phyloP scores from a whole-genome alignment of 2,888 invertebrate species.

The Flexamia atlantica region DNA sequence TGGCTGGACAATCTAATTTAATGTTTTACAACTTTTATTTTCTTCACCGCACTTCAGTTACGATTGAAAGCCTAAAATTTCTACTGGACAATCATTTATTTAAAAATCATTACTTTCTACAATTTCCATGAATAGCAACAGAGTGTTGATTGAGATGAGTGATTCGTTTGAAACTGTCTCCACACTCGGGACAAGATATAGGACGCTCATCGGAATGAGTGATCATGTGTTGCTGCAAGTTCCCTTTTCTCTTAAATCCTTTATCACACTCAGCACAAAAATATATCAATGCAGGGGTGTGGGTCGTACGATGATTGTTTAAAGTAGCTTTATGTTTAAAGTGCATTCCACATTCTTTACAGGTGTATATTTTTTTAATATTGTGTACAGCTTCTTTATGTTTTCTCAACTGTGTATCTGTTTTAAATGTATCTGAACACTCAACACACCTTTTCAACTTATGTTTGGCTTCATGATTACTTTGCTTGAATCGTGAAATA shows the following conservation, averaged over 20 bases:
- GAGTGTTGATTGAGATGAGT: slow-evolving; percentile 33
- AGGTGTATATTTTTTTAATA: neutral
- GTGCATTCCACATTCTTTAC: neutral
- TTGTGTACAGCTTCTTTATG: slow-evolving; percentile 19
- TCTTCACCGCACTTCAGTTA: too few relatives aligned
- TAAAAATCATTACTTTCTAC: neutral
- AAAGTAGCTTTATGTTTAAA: neutral
- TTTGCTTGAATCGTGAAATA: neutral
- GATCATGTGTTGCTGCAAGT: slow-evolving; percentile 33
- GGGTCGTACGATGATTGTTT: neutral
- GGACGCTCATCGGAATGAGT: slow-evolving; percentile 26
- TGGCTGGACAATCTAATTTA: too few relatives aligned
- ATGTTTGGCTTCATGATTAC: neutral
- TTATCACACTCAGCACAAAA: slow-evolving; percentile 20
- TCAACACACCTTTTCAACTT: neutral
- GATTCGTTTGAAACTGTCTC: slow-evolving; percentile 5
- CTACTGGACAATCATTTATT: neutral
- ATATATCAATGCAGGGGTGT: neutral
- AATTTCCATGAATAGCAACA: neutral
- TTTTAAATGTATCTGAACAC: neutral
- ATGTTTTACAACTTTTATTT: too few relatives aligned
- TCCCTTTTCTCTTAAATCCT: slow-evolving; percentile 11
- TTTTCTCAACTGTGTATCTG: neutral
- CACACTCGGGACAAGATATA: slow-evolving; percentile 23
- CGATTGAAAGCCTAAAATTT: too few relatives aligned